Evolutionary conservation across 2,888 invertebrate species (phyloP), one percentile per base, ranked within the genome.

Genomic region (Drosophila infuscata): DNA sequence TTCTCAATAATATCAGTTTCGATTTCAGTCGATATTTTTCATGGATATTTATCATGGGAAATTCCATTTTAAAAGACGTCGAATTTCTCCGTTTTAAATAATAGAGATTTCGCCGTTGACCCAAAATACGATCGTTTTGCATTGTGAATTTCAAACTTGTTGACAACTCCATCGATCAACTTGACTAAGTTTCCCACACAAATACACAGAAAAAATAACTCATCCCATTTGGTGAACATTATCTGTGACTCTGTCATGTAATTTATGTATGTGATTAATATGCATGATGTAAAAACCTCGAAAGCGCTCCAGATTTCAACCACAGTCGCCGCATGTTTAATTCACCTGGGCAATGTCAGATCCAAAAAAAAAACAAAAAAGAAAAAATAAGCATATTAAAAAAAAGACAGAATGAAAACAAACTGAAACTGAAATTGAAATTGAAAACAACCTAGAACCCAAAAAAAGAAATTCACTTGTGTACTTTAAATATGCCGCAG

Each of bases 291-390:
- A 51, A 58, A 67, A 71, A 41, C 77, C 89, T 80, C 75, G 81
- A 82, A 82, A 80, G 76, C 74, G 81, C 81, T 88, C 86, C 65
- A 89, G 67, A 82, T 85, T 81, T 67, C 75, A 71, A 81, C 72
- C 68, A 83, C 74, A 87, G 74, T 87, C 76, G 52, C 56, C 60
- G 64, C 68, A 83, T 83, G 64, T 79, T 87, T 84, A 73, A 87
- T 87, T 87, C 76, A 84, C 83, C 86, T 88, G 68, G 32, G 64
- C 84, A 73, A 86, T 82, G 89, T 81, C 89, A 84, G 59, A 60
- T 71, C 61, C 73, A 52, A 58, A 43, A 51, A 59, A 25, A 25
- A 25, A 25, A 25, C 20, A 25, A 25, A 25, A 41, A 53, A 3
- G 4, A 49, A 46, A 29, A 36, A 25, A 17, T 25, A 25, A 35